Evolutionary conservation across 2,113 vertebrate species (phyloP).

Genomic region (Acanthochromis polyacanthus): DNA sequence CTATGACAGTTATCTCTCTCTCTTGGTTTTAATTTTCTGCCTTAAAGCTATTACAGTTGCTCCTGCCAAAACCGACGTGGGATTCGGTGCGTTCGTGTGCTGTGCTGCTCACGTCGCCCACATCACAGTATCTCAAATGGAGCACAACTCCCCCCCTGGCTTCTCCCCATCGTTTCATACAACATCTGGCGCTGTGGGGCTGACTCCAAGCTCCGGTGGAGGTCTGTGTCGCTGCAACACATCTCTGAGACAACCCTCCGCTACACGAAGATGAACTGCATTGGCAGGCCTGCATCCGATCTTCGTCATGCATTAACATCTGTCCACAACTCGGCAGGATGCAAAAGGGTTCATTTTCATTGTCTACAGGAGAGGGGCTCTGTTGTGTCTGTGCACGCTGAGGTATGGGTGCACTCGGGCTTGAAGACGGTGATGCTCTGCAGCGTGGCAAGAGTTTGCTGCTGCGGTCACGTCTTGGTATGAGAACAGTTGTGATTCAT

Average conservation of each 20-base stretch:
- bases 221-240: constrained; percentile 67
- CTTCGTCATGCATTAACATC: constrained; percentile 63
- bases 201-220: constrained; percentile 71
- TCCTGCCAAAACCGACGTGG: constrained; percentile 64
- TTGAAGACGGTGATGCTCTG: constrained; percentile 51
- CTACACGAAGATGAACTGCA: constrained; percentile 25
- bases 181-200: constrained; percentile 76
- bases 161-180: constrained; percentile 46
- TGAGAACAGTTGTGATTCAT: constrained; percentile 73
- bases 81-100: constrained; percentile 47
- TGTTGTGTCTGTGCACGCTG: constrained; percentile 42
- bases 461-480: constrained; percentile 76
- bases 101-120: constrained; percentile 63
- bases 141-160: constrained; percentile 42
- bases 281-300: constrained; percentile 50
- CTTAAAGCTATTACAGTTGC: constrained; percentile 48
- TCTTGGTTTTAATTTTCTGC: constrained; percentile 64
- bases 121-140: constrained; percentile 75
- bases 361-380: constrained; percentile 2
- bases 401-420: constrained; percentile 31
- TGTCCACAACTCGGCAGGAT: constrained; percentile 60
- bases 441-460: constrained; percentile 75
- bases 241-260: constrained; percentile 57
- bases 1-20: constrained; percentile 65
- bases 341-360: constrained; percentile 37